Evolutionary conservation across 2,797 vertebrate species (phyloP), one percentile per base, ranked within the genome.

Genomic region (Enteromius anoplus): DNA sequence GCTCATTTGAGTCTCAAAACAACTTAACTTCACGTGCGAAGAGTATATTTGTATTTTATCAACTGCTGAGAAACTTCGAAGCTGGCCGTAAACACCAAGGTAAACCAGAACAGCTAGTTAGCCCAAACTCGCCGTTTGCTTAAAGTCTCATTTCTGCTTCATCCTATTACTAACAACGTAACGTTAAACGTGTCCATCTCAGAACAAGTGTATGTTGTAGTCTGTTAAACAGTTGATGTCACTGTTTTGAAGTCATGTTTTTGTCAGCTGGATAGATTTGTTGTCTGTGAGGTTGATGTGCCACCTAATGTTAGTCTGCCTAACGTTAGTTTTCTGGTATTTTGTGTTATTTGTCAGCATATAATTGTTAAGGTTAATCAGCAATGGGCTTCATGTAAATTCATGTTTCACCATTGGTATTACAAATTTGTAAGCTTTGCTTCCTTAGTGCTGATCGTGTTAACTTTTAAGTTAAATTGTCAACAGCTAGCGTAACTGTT

Each of bases 81-180:
- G 51, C 75, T 71, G 66, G 82, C 42, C 66, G 37, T 83, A 40
- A 78, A 83, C 53, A 23, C 65, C 42, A 78, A 83, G 82, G 82
- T 83, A 78, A 78, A 62, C 37, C 66, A 62, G 58, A 37, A 49
- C 26, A 3, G 72, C 72, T 76, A 65, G 62, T 77, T 37, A 62
- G 53, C 29, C 51, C 26, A 40, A 78, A 70, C 55, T 29, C 19
- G 49, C 2, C 17, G 19, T 62, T 78, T 77, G 40, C 66, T 70
- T 26, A 26, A 70, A 58, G 64, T 76, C 4, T 40, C 11, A 47
- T 11, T 29, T 29, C 1, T 29, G 4, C 17, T 68, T 32, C 14
- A 32, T 21, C 34, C 6, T 1, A 19, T 37, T 32, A 37, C 15
- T 75, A 53, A 75, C 21, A 29, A 29, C 17, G 8, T 21, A 29